Percentiles rank a stretch among this genome's conserved stretches.
phyloP scores from a whole-genome alignment of 2,797 vertebrate genomes.

The Emys orbicularis region DNA sequence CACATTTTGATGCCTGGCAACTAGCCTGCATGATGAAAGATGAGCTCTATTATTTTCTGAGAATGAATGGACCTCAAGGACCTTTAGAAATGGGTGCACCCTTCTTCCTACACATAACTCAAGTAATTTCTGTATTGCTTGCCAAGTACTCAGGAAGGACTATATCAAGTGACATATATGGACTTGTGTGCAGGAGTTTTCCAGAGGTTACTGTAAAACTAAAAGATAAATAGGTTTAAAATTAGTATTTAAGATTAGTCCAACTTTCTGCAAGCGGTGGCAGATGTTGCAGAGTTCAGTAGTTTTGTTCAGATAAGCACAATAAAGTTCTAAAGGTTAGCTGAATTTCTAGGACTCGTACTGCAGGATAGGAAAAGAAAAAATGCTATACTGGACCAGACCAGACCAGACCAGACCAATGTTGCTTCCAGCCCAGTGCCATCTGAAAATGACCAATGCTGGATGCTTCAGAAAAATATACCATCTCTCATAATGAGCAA shows the following conservation, averaged over 20 bases:
- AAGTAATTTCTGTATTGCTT: not conserved
- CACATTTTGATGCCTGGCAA: conserved; percentile 20
- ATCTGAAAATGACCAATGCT: not conserved
- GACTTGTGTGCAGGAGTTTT: not conserved
- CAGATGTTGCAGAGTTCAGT: not conserved
- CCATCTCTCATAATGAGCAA: not conserved
- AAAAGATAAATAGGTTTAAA: not conserved
- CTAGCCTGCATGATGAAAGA: conserved; percentile 50
- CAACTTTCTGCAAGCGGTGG: not conserved
- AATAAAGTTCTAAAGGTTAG: not conserved
- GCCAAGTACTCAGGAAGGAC: not conserved
- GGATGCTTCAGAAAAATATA: not conserved
- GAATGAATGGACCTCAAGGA: conserved; percentile 28
- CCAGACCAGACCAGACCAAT: not conserved
- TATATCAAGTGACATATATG: not conserved
- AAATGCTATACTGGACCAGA: not conserved
- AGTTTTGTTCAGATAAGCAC: not conserved
- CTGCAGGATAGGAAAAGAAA: not conserved
- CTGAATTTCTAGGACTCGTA: not conserved
- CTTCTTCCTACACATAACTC: not conserved
- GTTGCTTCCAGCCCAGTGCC: not conserved
- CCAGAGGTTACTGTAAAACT: not conserved
- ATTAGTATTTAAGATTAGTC: not conserved
- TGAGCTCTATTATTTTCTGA: conserved; percentile 47
- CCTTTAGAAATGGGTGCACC: conserved; percentile 15